Evolutionary conservation across 2,797 vertebrate species (phyloP).

Genomic region (Syndactyla subalaris): DNA sequence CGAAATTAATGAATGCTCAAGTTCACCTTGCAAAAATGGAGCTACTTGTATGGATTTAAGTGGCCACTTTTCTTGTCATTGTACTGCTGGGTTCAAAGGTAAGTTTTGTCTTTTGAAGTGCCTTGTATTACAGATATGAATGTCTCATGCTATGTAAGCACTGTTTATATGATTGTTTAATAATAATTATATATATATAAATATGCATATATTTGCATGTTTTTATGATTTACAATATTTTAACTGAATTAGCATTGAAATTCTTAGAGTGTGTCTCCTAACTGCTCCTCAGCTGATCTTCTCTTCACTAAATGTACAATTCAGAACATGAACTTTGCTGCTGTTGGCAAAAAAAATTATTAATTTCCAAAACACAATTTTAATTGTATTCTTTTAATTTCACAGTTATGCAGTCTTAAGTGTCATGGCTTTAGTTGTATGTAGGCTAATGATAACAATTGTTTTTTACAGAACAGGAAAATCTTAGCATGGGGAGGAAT

Average conservation of each 20-base stretch:
- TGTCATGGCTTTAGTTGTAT: neutral
- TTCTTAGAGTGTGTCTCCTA: neutral
- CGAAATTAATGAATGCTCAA: conserved; percentile 82
- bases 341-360: rapidly evolving
- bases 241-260: neutral
- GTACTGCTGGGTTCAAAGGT: conserved; percentile 82
- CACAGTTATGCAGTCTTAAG: neutral
- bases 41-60: conserved; percentile 80
- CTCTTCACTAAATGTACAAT: neutral
- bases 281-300: neutral
- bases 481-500: neutral
- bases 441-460: neutral
- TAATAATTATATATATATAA: neutral
- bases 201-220: neutral
- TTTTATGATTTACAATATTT: neutral
- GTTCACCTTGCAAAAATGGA: conserved; percentile 78
- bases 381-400: neutral
- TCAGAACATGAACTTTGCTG: neutral
- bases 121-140: neutral
- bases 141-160: neutral
- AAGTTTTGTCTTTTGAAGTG: conserved; percentile 37
- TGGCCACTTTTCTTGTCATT: conserved; percentile 78
- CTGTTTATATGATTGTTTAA: neutral
- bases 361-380: neutral
- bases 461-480: neutral